phyloP scores from a whole-genome alignment of 2,797 vertebrate species.

The Xenops minutus region DNA sequence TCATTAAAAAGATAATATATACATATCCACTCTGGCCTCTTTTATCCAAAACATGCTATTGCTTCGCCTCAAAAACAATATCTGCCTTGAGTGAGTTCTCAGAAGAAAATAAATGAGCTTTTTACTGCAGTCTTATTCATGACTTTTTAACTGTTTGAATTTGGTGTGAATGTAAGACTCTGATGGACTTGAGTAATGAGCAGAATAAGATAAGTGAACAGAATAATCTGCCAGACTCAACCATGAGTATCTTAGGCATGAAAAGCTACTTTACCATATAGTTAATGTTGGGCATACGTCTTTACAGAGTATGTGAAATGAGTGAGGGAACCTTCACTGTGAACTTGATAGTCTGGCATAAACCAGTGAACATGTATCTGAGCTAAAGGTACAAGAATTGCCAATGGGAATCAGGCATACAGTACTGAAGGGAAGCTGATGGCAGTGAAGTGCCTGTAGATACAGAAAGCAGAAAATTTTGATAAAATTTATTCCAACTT shows the following conservation, averaged over 20 bases:
- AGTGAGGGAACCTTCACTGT: not conserved
- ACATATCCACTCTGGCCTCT: not conserved
- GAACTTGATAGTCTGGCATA: not conserved
- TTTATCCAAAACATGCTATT: not conserved
- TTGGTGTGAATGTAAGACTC: not conserved
- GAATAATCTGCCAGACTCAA: not conserved
- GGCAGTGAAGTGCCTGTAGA: not conserved
- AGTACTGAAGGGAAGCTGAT: not conserved
- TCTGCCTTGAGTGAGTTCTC: not conserved
- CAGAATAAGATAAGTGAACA: not conserved
- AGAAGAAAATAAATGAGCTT: not conserved
- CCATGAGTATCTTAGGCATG: not conserved
- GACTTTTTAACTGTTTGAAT: not conserved
- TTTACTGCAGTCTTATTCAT: not conserved
- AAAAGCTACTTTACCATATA: not conserved
- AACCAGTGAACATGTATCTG: not conserved
- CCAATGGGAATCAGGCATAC: not conserved
- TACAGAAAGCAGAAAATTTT: not conserved
- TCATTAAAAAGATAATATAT: constrained; percentile 2
- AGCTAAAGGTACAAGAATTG: not conserved
- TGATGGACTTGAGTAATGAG: not conserved
- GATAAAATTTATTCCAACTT: not conserved
- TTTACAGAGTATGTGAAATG: not conserved
- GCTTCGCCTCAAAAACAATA: not conserved
- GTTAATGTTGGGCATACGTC: not conserved